Base-by-base conservation (phyloP, 2,888 invertebrate species). In the Luperina testacea region DNA sequence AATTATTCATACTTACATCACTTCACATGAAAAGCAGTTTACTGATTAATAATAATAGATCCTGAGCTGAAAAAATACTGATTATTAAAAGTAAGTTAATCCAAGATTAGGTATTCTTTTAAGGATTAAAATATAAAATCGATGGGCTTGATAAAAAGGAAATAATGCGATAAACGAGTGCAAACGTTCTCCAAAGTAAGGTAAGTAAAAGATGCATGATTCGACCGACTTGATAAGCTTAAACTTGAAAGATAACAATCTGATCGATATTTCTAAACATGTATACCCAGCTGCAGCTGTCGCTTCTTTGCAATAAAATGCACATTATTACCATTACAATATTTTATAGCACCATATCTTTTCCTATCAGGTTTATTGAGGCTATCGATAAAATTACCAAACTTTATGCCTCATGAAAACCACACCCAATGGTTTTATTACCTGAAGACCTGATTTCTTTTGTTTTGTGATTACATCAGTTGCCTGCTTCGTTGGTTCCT, bases 121-220 rank as follows among this genome's bases (percentile, higher is more conserved):
- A 27, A 13, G 7, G 48, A 38, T 45, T 45, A 32, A 27, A 27
- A 45, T 7, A 32, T 38, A 13, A 45, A 27, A 75, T 63, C 15
- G 1, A 72, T 53, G 1, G 24, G 17, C 11, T 64, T 48, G 63
- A 51, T 53, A 61, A n/a, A 4, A 51, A n/a, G 20, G 8, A n/a
- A 57, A 57, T 57, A 57, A 24, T 57, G 1, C 1, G 24, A 77
- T 42, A 27, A 72, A 45, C 13, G 8, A 32, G 38, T 75, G 57
- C 11, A 64, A 38, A 5, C n/a, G 20, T 42, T 45, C 20, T 38
- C 0, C n/a, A 38, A 11, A 70, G 7, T 51, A 15, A 75, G 84
- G 84, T 84, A 81, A 84, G 81, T 78, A n/a, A 59, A 53, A 45
- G 24, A 38, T 78, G 77, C 83, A 75, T 80, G 74, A 32, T 51